Evolutionary conservation across 2,888 invertebrate genomes (phyloP).

Genomic region (Apodemia mormo): DNA sequence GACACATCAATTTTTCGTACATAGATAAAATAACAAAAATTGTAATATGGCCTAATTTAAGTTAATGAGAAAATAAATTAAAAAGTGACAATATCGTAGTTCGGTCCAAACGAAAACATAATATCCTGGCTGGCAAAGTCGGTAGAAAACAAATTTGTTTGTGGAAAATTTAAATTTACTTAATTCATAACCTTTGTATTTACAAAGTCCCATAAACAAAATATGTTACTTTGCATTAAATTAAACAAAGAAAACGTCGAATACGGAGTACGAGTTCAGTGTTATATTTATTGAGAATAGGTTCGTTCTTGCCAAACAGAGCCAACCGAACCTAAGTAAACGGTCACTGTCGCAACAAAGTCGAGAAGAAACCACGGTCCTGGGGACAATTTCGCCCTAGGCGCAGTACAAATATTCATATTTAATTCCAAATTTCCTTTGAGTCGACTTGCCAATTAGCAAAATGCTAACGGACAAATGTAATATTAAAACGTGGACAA

Average conservation of each 20-base stretch:
- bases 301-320: slow-evolving; percentile 61
- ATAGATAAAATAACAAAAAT: too few species aligned
- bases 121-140: too few species aligned
- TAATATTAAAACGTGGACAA: slow-evolving; percentile 51
- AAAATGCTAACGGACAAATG: slow-evolving; percentile 46
- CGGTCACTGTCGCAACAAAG: slow-evolving; percentile 57
- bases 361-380: slow-evolving; percentile 64
- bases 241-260: slow-evolving; percentile 64
- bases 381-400: slow-evolving; percentile 59
- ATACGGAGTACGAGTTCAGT: slow-evolving; percentile 74
- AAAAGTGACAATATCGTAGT: too few species aligned
- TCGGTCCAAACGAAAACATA: too few species aligned
- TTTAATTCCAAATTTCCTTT: slow-evolving; percentile 68
- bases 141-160: too few species aligned
- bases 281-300: slow-evolving; percentile 48
- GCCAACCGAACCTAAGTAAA: slow-evolving; percentile 71
- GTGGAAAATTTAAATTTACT: too few species aligned
- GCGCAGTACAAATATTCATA: slow-evolving; percentile 75
- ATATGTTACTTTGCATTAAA: slow-evolving; percentile 67
- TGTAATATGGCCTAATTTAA: too few species aligned
- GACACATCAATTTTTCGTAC: too few species aligned
- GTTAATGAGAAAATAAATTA: too few species aligned
- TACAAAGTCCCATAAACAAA: slow-evolving; percentile 55
- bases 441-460: slow-evolving; percentile 55
- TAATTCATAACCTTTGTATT: slow-evolving; percentile 36